Evolutionary conservation across 64 coral and sea anemone genomes (phyloP), one percentile per base, ranked within the genome.

Genomic region (Porites lutea): DNA sequence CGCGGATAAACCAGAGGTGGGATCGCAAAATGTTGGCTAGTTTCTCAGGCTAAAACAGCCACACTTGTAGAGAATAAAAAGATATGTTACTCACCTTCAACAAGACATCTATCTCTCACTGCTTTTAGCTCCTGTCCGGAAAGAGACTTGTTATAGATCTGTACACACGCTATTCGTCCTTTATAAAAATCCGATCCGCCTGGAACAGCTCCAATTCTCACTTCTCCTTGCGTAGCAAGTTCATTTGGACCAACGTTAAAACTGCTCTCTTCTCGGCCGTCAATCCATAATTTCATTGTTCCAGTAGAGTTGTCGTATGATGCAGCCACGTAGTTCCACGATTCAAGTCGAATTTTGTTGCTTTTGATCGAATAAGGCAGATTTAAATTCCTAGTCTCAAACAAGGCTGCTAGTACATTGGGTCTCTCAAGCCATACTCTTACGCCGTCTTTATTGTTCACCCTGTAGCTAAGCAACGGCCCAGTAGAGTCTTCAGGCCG

Each of bases 301-400:
- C 47, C 81, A 63, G 15, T 46, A 1, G 45, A 83, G 18, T 83
- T 16, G 68, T 83, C 81, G 18, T 83, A 83, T 4, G 81, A 83
- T 9, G 81, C 81, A 67, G 81, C 81, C 6, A 83, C 46, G 16
- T 68, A 83, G 52, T 83, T 83, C 81, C 81, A 83, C 6, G 46
- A 3, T 50, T 63, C n/a, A 0, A 83, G 47, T 65, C 81, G 45
- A 50, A 83, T 68, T 52, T 83, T 83, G 9, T 63, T 63, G 16
- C 81, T 68, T 21, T 68, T 16, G 43, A 83, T 68, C 4, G 62
- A 44, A 18, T 67, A 83, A 83, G 81, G 81, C 46, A 67, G 13
- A 13, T 1, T 5, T n/a, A 16, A 5, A 63, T 50, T 46, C 12
- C 59, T 47, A n/a, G 49, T 83, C 48, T 68, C 81, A 51, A 83